Evolutionary conservation across 2,113 vertebrate genomes (phyloP).

Genomic region (Oreochromis spilurus): DNA sequence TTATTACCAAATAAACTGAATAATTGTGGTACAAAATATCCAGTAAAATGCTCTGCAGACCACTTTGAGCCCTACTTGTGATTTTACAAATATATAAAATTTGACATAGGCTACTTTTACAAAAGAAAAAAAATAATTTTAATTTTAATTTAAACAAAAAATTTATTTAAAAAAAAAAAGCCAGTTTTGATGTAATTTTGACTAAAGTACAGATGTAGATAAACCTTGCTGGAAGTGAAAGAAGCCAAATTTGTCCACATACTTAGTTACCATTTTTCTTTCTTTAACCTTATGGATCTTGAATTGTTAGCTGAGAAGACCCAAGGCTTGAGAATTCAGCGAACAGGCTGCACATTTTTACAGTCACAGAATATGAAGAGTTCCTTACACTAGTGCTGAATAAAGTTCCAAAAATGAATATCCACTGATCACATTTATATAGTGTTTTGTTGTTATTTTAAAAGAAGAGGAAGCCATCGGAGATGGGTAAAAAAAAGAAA

Average conservation of each 20-base stretch:
- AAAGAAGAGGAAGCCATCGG: not conserved
- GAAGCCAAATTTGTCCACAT: not conserved
- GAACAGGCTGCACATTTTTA: not conserved
- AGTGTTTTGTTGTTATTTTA: not conserved
- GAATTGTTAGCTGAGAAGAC: not conserved
- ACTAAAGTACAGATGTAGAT: not conserved
- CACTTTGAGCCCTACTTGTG: not conserved
- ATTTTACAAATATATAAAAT: not conserved
- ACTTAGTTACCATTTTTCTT: not conserved
- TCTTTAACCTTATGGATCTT: no score
- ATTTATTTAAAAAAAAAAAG: no score
- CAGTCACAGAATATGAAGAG: not conserved
- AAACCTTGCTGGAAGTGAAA: not conserved
- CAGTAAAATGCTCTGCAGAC: not conserved
- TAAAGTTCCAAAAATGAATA: not conserved
- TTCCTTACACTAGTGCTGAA: not conserved
- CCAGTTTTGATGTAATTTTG: not conserved
- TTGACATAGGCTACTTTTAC: not conserved
- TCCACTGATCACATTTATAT: not conserved
- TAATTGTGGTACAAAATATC: not conserved
- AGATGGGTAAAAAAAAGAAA: not conserved
- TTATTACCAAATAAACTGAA: not conserved
- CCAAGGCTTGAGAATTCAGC: not conserved
- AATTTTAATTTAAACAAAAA: not conserved
- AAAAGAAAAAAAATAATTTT: not conserved